These are phyloP conservation scores for Gambusia holbrooki DNA, from an alignment of 2,113 vertebrate species.

Conservation along the genomic window DNA sequence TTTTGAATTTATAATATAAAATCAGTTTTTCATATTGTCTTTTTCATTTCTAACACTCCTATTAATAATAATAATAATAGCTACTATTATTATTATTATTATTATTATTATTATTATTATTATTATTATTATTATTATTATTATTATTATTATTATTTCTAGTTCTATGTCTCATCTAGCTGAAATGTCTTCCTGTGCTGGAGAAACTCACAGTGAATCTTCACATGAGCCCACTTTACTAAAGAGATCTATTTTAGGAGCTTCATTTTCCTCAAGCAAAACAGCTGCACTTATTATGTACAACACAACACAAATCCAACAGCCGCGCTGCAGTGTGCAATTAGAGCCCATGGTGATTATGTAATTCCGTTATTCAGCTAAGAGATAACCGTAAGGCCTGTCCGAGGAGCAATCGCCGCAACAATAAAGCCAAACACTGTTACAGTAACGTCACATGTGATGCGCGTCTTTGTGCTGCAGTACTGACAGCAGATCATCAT, in stretches of 20 bases:
- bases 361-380: constrained; percentile 55
- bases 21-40: too few species aligned
- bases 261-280: constrained; percentile 46
- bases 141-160: not conserved
- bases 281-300: constrained; percentile 71
- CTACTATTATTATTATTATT: too few species aligned
- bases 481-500: too few species aligned
- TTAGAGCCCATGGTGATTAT: constrained; percentile 55
- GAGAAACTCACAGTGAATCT: constrained; percentile 7
- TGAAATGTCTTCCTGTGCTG: not conserved
- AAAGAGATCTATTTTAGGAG: constrained; percentile 58
- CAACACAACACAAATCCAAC: constrained; percentile 66
- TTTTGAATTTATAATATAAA: too few species aligned
- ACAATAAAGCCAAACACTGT: constrained; percentile 8
- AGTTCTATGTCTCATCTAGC: not conserved
- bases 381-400: constrained; percentile 38
- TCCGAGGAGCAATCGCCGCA: constrained; percentile 6
- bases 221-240: constrained; percentile 47
- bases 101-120: too few species aligned
- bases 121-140: too few species aligned
- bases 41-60: too few species aligned
- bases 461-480: not conserved
- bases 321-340: constrained; percentile 38
- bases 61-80: too few species aligned
- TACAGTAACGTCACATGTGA: not conserved